These are phyloP conservation scores for Nycticryphes semicollaris DNA, from an alignment of 2,113 vertebrate species.

Conservation along the genomic window DNA sequence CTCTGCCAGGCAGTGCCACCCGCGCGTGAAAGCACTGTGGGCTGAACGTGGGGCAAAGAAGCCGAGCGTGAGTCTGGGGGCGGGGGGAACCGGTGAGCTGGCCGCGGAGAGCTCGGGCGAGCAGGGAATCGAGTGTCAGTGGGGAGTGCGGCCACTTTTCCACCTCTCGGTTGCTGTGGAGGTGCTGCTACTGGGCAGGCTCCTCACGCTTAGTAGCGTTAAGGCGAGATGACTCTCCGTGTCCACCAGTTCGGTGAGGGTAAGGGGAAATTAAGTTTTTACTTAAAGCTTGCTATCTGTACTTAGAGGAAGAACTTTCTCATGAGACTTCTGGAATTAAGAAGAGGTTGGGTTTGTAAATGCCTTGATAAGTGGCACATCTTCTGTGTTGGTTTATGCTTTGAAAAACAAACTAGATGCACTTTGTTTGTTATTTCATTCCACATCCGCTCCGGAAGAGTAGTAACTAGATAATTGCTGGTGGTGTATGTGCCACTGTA, in stretches of 20 bases:
- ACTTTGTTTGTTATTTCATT: not conserved
- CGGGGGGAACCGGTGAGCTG: not conserved
- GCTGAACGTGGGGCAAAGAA: accelerated
- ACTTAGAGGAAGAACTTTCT: not conserved
- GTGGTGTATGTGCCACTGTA: not conserved
- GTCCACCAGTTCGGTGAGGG: accelerated
- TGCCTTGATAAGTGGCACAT: accelerated
- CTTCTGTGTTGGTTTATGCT: not conserved
- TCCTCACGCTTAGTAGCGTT: accelerated
- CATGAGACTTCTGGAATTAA: not conserved
- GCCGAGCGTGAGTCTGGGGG: not conserved
- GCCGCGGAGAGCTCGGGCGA: not conserved
- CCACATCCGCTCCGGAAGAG: accelerated
- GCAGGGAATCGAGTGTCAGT: accelerated
- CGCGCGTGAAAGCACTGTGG: not conserved
- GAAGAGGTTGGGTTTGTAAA: not conserved
- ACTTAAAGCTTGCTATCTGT: accelerated
- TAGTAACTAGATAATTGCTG: not conserved
- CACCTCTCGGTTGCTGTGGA: accelerated
- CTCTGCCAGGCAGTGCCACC: too few species aligned
- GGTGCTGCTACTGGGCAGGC: not conserved
- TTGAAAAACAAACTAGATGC: not conserved
- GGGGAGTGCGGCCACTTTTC: not conserved
- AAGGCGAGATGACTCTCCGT: accelerated
- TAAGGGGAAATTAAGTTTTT: not conserved